Evolutionary conservation across 2,797 vertebrate genomes (phyloP).

Genomic region (Odontamblyopus lacepedii): DNA sequence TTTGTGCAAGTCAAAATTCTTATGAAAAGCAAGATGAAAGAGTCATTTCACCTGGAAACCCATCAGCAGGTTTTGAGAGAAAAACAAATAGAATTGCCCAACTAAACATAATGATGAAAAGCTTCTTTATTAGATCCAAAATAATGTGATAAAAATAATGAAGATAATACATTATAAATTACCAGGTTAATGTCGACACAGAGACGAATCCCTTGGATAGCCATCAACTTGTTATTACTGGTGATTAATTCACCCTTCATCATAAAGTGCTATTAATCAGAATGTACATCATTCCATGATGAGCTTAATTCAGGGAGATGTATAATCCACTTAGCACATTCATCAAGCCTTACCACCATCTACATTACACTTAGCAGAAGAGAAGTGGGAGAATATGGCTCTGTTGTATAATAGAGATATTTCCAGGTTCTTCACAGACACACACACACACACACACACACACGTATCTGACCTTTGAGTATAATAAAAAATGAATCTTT

Average conservation of each 20-base stretch:
- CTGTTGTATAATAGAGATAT: background rate
- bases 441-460: background rate
- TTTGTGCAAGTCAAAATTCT: background rate
- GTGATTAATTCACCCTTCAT: conserved; percentile 14
- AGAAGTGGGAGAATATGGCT: background rate
- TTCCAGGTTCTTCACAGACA: background rate
- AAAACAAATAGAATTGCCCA: background rate
- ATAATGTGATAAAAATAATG: background rate
- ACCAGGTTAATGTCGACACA: background rate
- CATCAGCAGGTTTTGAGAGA: background rate
- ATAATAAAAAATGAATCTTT: background rate
- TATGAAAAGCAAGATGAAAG: background rate
- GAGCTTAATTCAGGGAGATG: conserved; percentile 5
- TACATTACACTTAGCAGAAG: background rate
- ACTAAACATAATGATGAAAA: too few relatives aligned
- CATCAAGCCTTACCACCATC: conserved; percentile 1
- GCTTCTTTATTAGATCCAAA: background rate
- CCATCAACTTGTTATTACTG: conserved; percentile 6
- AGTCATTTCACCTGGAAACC: background rate
- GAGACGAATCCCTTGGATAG: background rate
- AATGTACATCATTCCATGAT: background rate
- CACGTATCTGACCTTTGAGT: background rate
- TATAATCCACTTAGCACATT: background rate
- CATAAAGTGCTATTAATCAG: conserved; percentile 8
- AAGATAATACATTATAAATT: background rate